Conservation (phyloP, 1,140 invertebrate genomes). For the Apis dorsata region DNA sequence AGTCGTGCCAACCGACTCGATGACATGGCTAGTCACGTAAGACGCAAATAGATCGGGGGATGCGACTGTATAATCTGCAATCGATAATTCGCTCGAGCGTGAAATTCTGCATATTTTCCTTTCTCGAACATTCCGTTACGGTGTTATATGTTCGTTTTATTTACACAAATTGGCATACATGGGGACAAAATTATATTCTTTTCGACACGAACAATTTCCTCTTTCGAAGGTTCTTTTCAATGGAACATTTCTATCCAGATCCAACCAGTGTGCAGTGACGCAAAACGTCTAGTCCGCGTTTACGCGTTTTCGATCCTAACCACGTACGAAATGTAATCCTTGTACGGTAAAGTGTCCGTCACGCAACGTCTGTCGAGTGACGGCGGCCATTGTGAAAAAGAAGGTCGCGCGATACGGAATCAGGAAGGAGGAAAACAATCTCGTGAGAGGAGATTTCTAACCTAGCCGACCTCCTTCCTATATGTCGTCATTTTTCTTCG, state of each 20-base stretch:
- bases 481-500: neutral
- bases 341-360: conserved; percentile 13
- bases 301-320: conserved; percentile 4
- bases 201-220: neutral
- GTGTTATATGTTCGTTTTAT: neutral
- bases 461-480: conserved; percentile 12
- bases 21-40: conserved; percentile 3
- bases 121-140: neutral
- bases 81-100: neutral
- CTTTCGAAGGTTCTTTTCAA: neutral
- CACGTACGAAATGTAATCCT: conserved; percentile 36
- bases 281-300: neutral
- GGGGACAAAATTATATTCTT: no score
- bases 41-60: neutral
- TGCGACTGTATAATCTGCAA: neutral
- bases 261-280: neutral
- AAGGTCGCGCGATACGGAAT: conserved; percentile 51
- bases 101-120: neutral
- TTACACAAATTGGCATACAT: no score
- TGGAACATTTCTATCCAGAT: neutral
- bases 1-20: conserved; percentile 31
- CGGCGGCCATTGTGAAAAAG: conserved; percentile 5
- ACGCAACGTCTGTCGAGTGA: conserved; percentile 29
- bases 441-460: conserved; percentile 6
- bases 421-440: conserved; percentile 52